These are phyloP conservation scores for Kuschelorhynchus macadamiae DNA, from an alignment of 2,888 invertebrate species.

Conservation along the genomic window DNA sequence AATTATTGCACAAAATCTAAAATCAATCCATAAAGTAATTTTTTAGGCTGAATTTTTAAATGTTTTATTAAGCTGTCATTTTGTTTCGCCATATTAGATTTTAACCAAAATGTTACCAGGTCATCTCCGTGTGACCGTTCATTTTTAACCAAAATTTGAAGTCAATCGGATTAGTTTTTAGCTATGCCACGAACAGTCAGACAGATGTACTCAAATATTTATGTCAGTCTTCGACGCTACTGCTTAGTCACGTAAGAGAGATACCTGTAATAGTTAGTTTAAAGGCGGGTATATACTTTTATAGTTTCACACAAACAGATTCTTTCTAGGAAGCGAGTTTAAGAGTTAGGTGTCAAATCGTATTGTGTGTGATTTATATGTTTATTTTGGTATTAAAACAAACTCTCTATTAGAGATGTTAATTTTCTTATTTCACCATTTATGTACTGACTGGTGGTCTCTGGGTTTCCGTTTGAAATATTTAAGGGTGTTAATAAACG, in stretches of 20 bases:
- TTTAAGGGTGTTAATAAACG: slow-evolving; percentile 23
- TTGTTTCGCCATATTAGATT: too few species aligned
- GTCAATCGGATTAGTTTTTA: too few species aligned
- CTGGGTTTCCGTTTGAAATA: slow-evolving; percentile 31
- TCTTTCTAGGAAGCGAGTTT: slow-evolving; percentile 34
- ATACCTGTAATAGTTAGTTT: slow-evolving; percentile 29
- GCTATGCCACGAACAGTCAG: too few species aligned
- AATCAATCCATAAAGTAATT: too few species aligned
- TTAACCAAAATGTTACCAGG: too few species aligned
- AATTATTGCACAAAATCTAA: too few species aligned
- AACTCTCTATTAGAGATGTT: slow-evolving; percentile 48
- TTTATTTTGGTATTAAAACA: slow-evolving; percentile 44
- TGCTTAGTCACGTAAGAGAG: slow-evolving; percentile 3
- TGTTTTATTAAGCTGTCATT: too few species aligned
- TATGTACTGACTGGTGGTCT: slow-evolving; percentile 44
- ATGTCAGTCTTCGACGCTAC: slow-evolving; percentile 10
- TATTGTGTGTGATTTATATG: slow-evolving; percentile 47
- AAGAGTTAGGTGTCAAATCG: slow-evolving; percentile 37
- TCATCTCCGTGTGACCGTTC: too few species aligned
- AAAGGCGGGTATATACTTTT: slow-evolving; percentile 30
- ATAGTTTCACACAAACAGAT: slow-evolving; percentile 26
- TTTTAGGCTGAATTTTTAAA: too few species aligned
- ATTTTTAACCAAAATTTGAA: too few species aligned
- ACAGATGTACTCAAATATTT: too few species aligned
- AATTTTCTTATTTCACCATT: slow-evolving; percentile 38